These are phyloP conservation scores for Myotis myotis DNA, from an alignment of 2,797 vertebrate genomes.

Conservation along the genomic window DNA sequence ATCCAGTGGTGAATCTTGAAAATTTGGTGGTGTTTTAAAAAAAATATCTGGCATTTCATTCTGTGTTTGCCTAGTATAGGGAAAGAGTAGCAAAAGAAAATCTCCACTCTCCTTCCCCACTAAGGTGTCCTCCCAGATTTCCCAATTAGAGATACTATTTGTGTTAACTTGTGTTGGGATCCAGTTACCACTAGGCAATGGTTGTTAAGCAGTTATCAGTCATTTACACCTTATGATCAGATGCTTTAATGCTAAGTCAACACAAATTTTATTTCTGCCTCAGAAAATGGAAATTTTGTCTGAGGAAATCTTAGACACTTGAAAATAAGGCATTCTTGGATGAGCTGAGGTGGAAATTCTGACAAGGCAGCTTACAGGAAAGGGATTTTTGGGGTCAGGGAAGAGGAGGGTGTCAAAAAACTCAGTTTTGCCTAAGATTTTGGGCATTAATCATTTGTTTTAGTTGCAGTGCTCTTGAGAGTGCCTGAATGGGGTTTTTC, in stretches of 20 bases:
- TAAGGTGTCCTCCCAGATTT: not conserved
- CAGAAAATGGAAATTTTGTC: slow-evolving; percentile 42
- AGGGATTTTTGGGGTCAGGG: not conserved
- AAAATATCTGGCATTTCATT: slow-evolving; percentile 33
- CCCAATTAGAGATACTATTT: slow-evolving; percentile 25
- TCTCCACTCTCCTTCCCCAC: not conserved
- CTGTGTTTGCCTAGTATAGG: slow-evolving; percentile 23
- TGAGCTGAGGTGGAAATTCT: slow-evolving; percentile 20
- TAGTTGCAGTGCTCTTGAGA: not conserved
- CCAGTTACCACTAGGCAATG: not conserved
- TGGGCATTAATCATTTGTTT: slow-evolving; percentile 4
- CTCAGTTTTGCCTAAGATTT: slow-evolving; percentile 40
- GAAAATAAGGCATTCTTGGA: slow-evolving; percentile 43
- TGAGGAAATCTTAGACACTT: slow-evolving; percentile 33
- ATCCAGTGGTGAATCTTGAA: slow-evolving; percentile 30
- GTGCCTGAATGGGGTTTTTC: not conserved
- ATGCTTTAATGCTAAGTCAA: slow-evolving; percentile 53
- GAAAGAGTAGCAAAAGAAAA: not conserved
- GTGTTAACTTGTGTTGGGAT: slow-evolving; percentile 27
- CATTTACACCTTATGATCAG: slow-evolving; percentile 45
- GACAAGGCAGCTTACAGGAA: not conserved
- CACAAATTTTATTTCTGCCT: slow-evolving; percentile 30
- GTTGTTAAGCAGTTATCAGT: not conserved
- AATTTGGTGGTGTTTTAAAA: not conserved
- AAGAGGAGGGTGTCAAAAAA: slow-evolving; percentile 11